phyloP scores from a whole-genome alignment of 30 jellyfish, hydroid and myxozoan genomes.

The Catostylus mosaicus region DNA sequence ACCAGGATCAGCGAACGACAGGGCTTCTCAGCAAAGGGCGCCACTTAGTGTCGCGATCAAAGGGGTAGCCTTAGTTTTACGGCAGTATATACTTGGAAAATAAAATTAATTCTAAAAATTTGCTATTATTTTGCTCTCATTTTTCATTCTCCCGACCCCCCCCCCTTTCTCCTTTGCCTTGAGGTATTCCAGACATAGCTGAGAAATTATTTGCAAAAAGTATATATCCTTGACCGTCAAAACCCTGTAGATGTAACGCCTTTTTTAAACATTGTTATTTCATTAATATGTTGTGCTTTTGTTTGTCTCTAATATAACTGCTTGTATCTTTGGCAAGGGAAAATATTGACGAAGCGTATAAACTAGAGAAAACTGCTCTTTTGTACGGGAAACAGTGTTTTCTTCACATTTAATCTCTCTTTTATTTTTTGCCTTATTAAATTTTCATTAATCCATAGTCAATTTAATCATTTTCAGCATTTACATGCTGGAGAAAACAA shows the following conservation, averaged over 20 bases:
- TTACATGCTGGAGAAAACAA: background rate
- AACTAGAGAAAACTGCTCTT: background rate
- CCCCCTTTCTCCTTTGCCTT: too few relatives aligned
- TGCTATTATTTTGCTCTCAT: too few relatives aligned
- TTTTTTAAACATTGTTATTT: background rate
- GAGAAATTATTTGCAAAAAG: too few relatives aligned
- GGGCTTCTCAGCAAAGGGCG: too few relatives aligned
- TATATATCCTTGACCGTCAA: background rate
- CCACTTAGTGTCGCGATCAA: too few relatives aligned
- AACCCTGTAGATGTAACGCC: background rate
- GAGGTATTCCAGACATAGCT: too few relatives aligned
- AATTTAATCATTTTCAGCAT: conserved; percentile 26
- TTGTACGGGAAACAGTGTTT: background rate
- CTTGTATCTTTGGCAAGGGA: background rate
- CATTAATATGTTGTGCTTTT: background rate
- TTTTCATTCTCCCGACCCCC: too few relatives aligned
- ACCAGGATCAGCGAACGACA: too few relatives aligned
- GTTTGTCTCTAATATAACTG: background rate
- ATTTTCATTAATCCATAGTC: conserved; percentile 42
- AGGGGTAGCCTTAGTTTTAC: too few relatives aligned
- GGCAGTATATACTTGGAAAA: too few relatives aligned
- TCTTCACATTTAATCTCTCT: conserved; percentile 24
- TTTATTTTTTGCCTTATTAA: conserved; percentile 13
- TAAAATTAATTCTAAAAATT: too few relatives aligned
- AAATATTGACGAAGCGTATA: background rate